Evolutionary conservation across 2,888 invertebrate genomes (phyloP).

Genomic region (Zonitis immaculata): DNA sequence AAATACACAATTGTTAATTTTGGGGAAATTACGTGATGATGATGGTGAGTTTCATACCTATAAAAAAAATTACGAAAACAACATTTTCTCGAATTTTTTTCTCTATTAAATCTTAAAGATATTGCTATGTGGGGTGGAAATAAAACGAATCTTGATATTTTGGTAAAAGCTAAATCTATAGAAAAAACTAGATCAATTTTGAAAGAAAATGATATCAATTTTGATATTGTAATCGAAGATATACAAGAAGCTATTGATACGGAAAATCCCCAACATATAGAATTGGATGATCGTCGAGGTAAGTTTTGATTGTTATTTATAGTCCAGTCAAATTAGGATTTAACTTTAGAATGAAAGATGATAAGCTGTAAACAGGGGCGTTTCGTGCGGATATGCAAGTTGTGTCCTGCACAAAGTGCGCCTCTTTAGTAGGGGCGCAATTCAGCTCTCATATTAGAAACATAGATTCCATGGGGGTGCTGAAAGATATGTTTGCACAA

Average conservation of each 20-base stretch:
- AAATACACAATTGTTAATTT: constrained; percentile 52
- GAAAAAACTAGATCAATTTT: constrained; percentile 60
- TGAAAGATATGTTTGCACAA: too few species aligned
- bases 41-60: constrained; percentile 50
- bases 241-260: constrained; percentile 72
- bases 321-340: too few species aligned
- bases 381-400: too few species aligned
- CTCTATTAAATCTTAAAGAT: constrained; percentile 44
- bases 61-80: not conserved
- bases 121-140: constrained; percentile 64
- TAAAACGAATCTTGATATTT: constrained; percentile 60
- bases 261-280: constrained; percentile 72
- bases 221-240: constrained; percentile 68
- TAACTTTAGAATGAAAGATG: too few species aligned
- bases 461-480: too few species aligned
- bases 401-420: too few species aligned
- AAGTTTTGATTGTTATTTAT: not conserved
- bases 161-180: constrained; percentile 61
- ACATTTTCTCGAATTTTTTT: not conserved
- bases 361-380: too few species aligned
- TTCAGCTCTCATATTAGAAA: too few species aligned
- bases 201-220: constrained; percentile 58
- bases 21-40: constrained; percentile 54
- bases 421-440: too few species aligned
- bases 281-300: constrained; percentile 52